These are phyloP conservation scores for Tokudaia tokunoshimensis DNA, from an alignment of 2,797 vertebrate species.

Conservation along the genomic window DNA sequence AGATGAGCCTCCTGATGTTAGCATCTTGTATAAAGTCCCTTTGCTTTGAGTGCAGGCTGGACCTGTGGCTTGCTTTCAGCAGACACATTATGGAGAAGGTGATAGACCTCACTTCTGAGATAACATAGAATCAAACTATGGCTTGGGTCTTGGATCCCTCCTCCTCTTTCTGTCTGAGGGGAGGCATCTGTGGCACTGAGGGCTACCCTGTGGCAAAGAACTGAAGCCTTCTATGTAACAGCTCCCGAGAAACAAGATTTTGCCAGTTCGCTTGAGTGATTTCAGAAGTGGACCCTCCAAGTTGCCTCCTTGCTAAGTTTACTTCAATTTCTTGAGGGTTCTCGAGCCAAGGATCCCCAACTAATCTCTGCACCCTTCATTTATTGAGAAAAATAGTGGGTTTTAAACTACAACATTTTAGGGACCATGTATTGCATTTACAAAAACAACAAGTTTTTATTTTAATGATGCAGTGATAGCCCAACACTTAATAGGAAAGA, in stretches of 20 bases:
- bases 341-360: neutral
- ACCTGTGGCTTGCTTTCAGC: neutral
- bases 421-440: neutral
- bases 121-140: neutral
- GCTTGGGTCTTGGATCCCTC: neutral
- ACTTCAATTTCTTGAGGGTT: neutral
- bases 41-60: neutral
- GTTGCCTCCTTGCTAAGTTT: neutral
- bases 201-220: neutral
- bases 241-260: neutral
- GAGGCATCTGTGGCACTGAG: neutral
- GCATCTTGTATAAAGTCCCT: neutral
- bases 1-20: neutral
- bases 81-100: neutral
- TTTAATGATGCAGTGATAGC: neutral
- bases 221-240: neutral
- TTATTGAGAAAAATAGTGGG: neutral
- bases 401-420: constrained; percentile 17
- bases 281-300: neutral
- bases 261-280: neutral
- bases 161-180: neutral
- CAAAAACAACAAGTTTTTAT: neutral
- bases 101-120: constrained; percentile 15
- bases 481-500: neutral
- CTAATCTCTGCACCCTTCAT: neutral